Evolutionary conservation across 1,140 invertebrate species (phyloP), one percentile per base, ranked within the genome.

Genomic region (Anoplophora glabripennis): DNA sequence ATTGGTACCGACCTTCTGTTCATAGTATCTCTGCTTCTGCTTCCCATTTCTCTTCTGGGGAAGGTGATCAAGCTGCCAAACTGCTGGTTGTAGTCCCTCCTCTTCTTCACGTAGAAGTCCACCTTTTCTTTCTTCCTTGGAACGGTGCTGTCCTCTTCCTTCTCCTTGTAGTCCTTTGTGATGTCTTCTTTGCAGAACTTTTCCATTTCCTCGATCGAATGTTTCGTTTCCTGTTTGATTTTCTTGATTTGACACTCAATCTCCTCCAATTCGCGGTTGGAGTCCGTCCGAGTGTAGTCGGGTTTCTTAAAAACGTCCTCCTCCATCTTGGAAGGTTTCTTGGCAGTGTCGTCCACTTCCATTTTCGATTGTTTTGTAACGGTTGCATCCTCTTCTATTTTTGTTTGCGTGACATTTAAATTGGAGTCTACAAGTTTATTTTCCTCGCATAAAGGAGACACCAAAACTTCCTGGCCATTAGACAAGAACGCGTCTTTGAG

Each of bases 401-500:
- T 33, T 8, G 54, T 37, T 35, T 59, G 53, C 1, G 7, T 11
- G 9, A 46, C 7, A 14, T 55, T 62, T 17, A 21, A 42, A 10
- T 59, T 66, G 37, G 15, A 28, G 14, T 56, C 45, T 9, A 47
- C 38, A 15, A 61, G 63, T 8, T 61, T 5, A 14, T 66, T 55
- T 47, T 59, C 46, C 9, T 59, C 52, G 7, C 53, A 46, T 18
- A 41, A 8, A n/a, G 33, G 40, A 28, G 15, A 9, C 12, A 49
- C 56, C n/a, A 72, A 56, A 28, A 59, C 47, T 17, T 75, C 72
- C 9, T 66, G 60, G 21, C 73, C 79, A 61, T 76, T 77, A 10
- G 81, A 83, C 53, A 83, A 68, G 58, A 79, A 75, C 9, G 81
- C 81, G 65, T 83, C 81, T 36, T 71, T 69, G 60, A 81, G 77